Base-by-base conservation (phyloP, 2,888 invertebrate genomes). In the Caenorhabditis sinica region DNA sequence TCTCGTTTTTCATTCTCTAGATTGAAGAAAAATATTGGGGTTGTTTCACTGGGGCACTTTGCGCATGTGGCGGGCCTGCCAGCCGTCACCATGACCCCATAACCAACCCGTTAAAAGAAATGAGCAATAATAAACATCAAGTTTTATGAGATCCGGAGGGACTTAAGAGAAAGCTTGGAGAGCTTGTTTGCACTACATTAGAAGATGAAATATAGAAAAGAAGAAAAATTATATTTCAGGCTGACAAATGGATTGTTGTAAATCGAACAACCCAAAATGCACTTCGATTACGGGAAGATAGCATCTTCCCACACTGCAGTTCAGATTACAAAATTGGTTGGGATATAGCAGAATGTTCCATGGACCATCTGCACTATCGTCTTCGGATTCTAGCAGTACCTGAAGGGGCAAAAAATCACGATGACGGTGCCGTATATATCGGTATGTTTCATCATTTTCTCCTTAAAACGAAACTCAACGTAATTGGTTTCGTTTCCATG, bases 271-370 rank as follows among this genome's bases (percentile, higher is more conserved):
- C 71, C 25, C 84, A 87, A 73, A 82, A 77, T 43, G 63, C 69
- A 13, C 71, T 88, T 11, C 40, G 63, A 40, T 49, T 88, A 30
- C 82, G 90, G 3, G 87, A 88, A 23, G 90, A 89, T 58, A 87
- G 87, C 28, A 89, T 91, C 25, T 91, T 91, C 68, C 91, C 91
- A 13, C 89, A 90, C 56, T 91, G 91, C 73, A 80, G 69, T 33
- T 86, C 88, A 15, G 88, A 89, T 53, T 89, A 86, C 74, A 83
- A 80, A 25, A 61, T 90, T 17, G 79, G 88, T 15, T 90, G 90
- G 90, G 76, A 82, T 30, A 51, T 88, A 11, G 87, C 90, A 3
- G 79, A 87, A 49, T 88, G 88, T 25, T 77, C 85, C 2, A 43
- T 77, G 23, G 72, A 82, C 13, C 66, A 86, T 73, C 66, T 88